Evolutionary conservation across 1,140 invertebrate genomes (phyloP).

Genomic region (Drosophila paulistorum): DNA sequence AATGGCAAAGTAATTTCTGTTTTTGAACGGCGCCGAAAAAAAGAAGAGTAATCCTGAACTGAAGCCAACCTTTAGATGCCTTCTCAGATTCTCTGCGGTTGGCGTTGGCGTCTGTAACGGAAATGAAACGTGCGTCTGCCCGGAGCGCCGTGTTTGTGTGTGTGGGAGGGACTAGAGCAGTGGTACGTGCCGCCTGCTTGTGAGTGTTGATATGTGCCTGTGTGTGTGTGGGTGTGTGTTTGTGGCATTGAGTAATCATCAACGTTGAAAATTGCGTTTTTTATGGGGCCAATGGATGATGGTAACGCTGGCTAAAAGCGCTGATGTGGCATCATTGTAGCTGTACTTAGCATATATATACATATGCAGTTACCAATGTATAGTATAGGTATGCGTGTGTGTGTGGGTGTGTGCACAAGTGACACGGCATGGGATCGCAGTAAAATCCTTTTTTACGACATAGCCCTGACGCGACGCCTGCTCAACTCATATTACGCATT

Average conservation of each 20-base stretch:
- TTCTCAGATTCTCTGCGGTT: conserved; percentile 39
- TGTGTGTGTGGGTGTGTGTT: conserved; percentile 56
- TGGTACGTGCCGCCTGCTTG: conserved; percentile 26
- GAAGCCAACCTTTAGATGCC: conserved; percentile 29
- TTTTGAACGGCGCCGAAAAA: conserved; percentile 42
- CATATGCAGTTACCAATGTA: conserved; percentile 10
- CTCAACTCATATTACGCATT: conserved; percentile 24
- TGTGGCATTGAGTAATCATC: conserved; percentile 81
- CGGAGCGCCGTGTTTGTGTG: conserved; percentile 3
- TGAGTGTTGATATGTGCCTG: conserved; percentile 7
- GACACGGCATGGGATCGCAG: conserved; percentile 71
- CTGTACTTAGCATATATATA: conserved; percentile 67
- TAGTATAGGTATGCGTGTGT: conserved; percentile 32
- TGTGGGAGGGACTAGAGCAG: conserved; percentile 5
- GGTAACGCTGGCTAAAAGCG: conserved; percentile 36
- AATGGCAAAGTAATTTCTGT: conserved; percentile 35
- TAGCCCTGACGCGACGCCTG: conserved; percentile 56
- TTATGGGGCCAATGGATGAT: conserved; percentile 63
- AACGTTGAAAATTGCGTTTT: conserved; percentile 80
- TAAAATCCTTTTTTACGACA: conserved; percentile 80
- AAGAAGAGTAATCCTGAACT: background rate
- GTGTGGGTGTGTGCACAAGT: conserved; percentile 45
- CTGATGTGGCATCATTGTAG: conserved; percentile 44
- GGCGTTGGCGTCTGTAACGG: conserved; percentile 64
- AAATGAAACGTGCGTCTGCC: conserved; percentile 69